These are phyloP conservation scores for Tillus elongatus DNA, from an alignment of 2,888 invertebrate species.

Conservation along the genomic window DNA sequence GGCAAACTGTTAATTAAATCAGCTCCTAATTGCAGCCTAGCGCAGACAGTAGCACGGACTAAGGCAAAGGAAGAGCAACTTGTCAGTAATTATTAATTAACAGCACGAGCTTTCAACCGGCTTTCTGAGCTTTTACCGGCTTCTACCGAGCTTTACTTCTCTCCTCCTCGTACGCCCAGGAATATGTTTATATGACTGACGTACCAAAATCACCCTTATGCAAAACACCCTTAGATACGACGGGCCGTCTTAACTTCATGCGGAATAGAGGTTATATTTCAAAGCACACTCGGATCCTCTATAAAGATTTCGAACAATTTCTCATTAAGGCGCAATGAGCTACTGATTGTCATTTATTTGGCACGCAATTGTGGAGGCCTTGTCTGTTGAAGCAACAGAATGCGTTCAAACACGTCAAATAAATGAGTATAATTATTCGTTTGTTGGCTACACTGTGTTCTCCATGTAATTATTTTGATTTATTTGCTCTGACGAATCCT, in stretches of 20 bases:
- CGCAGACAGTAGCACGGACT: slow-evolving; percentile 34
- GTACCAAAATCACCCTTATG: slow-evolving; percentile 22
- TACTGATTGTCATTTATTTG: slow-evolving; percentile 42
- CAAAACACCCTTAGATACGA: neutral
- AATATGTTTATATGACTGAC: slow-evolving; percentile 39
- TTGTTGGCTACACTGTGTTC: neutral
- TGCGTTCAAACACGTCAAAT: slow-evolving; percentile 37
- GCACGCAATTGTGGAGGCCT: slow-evolving; percentile 39
- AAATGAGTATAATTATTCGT: slow-evolving; percentile 35
- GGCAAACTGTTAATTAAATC: slow-evolving; percentile 39
- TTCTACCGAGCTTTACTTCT: slow-evolving; percentile 40
- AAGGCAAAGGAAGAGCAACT: slow-evolving; percentile 44
- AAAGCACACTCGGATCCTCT: slow-evolving; percentile 17
- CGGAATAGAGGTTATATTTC: slow-evolving; percentile 25
- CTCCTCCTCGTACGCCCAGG: slow-evolving; percentile 28
- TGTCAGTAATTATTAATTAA: slow-evolving; percentile 49
- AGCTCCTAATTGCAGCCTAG: slow-evolving; percentile 33
- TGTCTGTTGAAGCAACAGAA: slow-evolving; percentile 31
- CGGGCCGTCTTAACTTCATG: slow-evolving; percentile 16
- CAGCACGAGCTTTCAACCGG: slow-evolving; percentile 45
- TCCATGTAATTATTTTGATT: slow-evolving; percentile 25
- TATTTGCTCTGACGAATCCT: slow-evolving; percentile 19
- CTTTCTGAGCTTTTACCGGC: slow-evolving; percentile 46
- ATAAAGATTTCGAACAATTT: slow-evolving; percentile 43
- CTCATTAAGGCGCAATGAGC: slow-evolving; percentile 41